phyloP scores from a whole-genome alignment of 1,140 invertebrate genomes.

The Thaumetopoea pityocampa region DNA sequence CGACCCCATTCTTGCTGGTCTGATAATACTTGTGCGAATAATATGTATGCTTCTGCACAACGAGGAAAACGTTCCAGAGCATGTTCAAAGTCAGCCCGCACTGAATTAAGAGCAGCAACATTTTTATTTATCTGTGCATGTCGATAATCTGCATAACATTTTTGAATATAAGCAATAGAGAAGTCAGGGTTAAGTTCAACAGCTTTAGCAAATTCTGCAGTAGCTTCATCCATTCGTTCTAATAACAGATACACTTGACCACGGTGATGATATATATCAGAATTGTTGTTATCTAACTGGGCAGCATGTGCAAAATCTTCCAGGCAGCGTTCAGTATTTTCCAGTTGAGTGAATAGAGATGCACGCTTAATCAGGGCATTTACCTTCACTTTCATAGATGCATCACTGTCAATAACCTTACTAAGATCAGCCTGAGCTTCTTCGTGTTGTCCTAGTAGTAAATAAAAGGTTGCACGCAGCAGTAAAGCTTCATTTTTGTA shows the following conservation, averaged over 20 bases:
- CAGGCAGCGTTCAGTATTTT: conserved; percentile 84
- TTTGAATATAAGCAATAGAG: conserved; percentile 90
- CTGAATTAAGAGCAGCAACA: conserved; percentile 73
- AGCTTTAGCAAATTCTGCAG: conserved; percentile 89
- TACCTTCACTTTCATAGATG: conserved; percentile 80
- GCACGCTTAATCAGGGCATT: conserved; percentile 95
- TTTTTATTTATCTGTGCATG: conserved; percentile 79
- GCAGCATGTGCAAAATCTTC: conserved; percentile 87
- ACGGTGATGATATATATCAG: conserved; percentile 87
- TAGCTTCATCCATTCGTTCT: conserved; percentile 87
- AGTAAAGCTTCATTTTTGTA: conserved; percentile 82
- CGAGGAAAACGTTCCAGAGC: conserved; percentile 88
- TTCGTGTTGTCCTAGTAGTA: conserved; percentile 84
- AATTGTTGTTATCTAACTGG: conserved; percentile 85
- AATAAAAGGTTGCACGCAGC: conserved; percentile 88
- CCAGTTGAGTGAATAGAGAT: conserved; percentile 87
- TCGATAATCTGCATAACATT: conserved; percentile 90
- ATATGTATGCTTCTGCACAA: conserved; percentile 88
- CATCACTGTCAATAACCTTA: conserved; percentile 76
- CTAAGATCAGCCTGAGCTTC: conserved; percentile 86
- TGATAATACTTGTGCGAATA: conserved; percentile 89
- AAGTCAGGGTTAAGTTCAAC: conserved; percentile 88
- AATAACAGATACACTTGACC: conserved; percentile 88
- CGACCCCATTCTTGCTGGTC: conserved; percentile 89
- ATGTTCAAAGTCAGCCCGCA: conserved; percentile 83